Evolutionary conservation across 2,113 vertebrate species (phyloP).

Genomic region (Ivindomyrus marchei): DNA sequence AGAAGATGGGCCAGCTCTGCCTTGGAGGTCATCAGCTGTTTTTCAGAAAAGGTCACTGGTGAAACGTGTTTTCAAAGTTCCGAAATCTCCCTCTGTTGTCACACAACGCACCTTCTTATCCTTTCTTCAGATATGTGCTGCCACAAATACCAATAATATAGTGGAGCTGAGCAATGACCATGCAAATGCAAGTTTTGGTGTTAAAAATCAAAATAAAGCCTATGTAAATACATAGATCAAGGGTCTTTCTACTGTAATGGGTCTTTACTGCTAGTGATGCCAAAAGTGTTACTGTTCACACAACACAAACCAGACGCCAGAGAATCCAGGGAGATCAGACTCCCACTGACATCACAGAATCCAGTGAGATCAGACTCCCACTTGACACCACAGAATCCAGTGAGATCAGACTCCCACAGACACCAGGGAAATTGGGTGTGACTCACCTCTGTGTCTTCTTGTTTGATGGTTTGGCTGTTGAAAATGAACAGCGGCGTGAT

Average conservation of each 20-base stretch:
- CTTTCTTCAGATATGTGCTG: not conserved
- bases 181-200: not conserved
- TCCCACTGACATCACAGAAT: not conserved
- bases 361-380: not conserved
- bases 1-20: not conserved
- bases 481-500: not conserved
- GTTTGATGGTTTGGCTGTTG: not conserved
- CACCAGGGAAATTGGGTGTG: not conserved
- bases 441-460: not conserved
- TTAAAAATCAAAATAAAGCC: not conserved
- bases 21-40: not conserved
- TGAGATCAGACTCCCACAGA: not conserved
- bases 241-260: not conserved
- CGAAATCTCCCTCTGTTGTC: not conserved
- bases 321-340: not conserved
- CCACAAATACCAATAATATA: not conserved
- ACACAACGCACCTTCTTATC: not conserved
- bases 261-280: not conserved
- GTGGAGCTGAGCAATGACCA: not conserved
- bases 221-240: not conserved
- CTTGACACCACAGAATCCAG: not conserved
- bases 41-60: constrained; percentile 9
- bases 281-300: not conserved
- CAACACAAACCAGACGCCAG: not conserved
- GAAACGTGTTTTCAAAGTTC: not conserved